Percentiles rank a stretch among this genome's conserved stretches.
Conservation (phyloP, 1,140 invertebrate genomes). For the Pomacea maculata region DNA sequence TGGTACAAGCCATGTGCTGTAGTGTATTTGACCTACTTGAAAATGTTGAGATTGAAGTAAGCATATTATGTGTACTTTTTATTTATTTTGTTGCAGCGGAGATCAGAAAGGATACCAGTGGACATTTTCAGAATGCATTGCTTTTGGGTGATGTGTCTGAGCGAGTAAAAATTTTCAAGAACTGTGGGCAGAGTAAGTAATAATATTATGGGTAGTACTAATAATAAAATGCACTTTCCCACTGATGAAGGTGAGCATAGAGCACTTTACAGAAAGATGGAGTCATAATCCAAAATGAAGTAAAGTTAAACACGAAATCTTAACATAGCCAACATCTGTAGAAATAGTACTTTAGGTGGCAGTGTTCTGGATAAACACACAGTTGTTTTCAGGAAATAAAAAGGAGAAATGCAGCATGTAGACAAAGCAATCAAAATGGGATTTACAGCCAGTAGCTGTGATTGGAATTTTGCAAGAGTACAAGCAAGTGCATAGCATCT, state of each 20-base stretch:
- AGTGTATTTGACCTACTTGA: not conserved
- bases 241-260: no score
- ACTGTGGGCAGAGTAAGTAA: slow-evolving; percentile 69
- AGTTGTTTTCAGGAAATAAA: no score
- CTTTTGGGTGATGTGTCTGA: slow-evolving; percentile 92
- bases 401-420: not conserved
- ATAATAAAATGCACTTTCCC: no score
- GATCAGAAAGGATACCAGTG: slow-evolving; percentile 80
- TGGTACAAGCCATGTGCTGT: not conserved
- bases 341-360: no score
- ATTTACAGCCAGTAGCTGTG: no score
- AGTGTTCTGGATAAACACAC: no score
- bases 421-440: not conserved
- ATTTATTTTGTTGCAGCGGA: slow-evolving; percentile 55
- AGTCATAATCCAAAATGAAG: no score
- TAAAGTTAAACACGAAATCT: no score
- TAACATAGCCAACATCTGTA: no score
- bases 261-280: no score
- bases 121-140: slow-evolving; percentile 95
- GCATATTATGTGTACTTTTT: not conserved
- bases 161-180: slow-evolving; percentile 87
- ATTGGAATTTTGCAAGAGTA: no score
- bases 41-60: not conserved
- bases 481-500: no score
- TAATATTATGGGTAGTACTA: not conserved